Base-by-base conservation (phyloP, 2,113 vertebrate species). In the Recurvirostra avosetta region DNA sequence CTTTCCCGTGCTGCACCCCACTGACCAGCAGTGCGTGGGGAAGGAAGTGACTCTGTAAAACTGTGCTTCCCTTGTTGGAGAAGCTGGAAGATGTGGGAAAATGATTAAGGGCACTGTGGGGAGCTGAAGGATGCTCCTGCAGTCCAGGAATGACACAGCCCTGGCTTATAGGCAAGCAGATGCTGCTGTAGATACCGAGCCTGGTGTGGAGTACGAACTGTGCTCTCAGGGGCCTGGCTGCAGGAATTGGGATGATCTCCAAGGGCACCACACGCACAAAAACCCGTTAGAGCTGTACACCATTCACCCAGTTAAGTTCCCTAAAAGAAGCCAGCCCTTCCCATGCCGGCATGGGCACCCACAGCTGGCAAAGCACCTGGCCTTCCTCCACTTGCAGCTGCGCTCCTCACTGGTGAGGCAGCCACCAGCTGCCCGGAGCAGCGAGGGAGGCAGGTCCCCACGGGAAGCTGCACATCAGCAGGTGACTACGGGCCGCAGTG, bases 381-480 rank as follows among this genome's bases (percentile, higher is more conserved):
- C 34, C 41, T 40, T 80, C 56, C 16, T 81, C 20, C 20, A 27
- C 34, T 70, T 30, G 17, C 63, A 81, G 34, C 36, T 1, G 1
- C 0, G 0, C 4, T 80, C 43, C 50, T 16, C 9, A 5, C 15
- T 5, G 0, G 26, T 16, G 41, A 79, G 22, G 26, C 32, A 73
- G 30, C 41, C 1, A 0, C n/a, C 53, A 29, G 27, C 53, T 56
- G 36, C 27, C n/a, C 4, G 0, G 26, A 38, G 47, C 1, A 0
- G 62, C 0, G 0, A 62, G 52, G 40, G 23, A 47, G 21, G 43
- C n/a, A 59, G 36, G 20, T n/a, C 22, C 36, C 4, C 1, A 9
- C 3, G 40, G 27, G 55, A 86, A 50, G 17, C n/a, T 27, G 32
- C 8, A 9, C 36, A 50, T 43, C 67, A 80, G 74, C 19, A 32